These are phyloP conservation scores for Isurus oxyrinchus DNA, from an alignment of 2,113 vertebrate genomes.

Conservation along the genomic window DNA sequence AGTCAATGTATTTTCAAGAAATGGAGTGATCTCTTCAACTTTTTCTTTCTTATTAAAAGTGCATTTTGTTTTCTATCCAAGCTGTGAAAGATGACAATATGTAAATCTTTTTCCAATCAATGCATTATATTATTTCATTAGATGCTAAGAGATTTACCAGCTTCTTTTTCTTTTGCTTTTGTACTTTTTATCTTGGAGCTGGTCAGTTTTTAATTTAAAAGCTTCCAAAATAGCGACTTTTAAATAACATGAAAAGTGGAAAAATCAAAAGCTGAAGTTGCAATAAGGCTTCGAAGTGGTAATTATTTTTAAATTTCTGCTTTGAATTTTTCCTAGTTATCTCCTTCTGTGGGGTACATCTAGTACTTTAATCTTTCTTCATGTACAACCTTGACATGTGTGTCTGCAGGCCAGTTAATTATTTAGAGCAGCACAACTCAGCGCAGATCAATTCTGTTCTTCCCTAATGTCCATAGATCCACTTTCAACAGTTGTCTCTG, in stretches of 20 bases:
- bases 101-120: neutral
- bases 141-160: neutral
- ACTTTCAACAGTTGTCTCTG: neutral
- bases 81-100: neutral
- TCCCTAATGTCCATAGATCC: neutral
- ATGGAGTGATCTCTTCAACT: neutral
- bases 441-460: neutral
- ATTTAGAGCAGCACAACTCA: neutral
- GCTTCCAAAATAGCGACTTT: neutral
- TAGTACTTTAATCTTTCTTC: neutral
- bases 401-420: neutral
- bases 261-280: neutral
- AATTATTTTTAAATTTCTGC: neutral
- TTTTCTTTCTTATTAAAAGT: neutral
- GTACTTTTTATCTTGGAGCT: neutral
- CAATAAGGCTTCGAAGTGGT: neutral
- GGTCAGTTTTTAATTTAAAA: neutral
- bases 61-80: neutral
- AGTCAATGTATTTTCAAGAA: neutral
- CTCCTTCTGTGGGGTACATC: neutral
- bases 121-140: neutral
- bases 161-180: neutral
- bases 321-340: neutral
- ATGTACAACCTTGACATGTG: neutral
- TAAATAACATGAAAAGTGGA: neutral